These are phyloP conservation scores for Saimiri boliviensis DNA, from an alignment of 2,113 vertebrate species.

Conservation along the genomic window DNA sequence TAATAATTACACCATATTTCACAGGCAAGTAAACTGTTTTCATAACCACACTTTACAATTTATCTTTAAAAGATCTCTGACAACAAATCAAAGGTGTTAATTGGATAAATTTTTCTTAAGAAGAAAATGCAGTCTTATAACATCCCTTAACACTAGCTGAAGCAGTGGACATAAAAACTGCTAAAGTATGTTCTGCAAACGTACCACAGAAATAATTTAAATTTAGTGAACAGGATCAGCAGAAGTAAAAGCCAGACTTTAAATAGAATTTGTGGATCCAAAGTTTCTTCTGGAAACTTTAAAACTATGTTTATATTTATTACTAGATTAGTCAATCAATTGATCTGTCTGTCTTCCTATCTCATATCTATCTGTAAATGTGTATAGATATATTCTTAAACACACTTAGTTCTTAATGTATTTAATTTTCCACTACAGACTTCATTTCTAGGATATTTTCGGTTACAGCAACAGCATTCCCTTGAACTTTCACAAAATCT, in stretches of 20 bases:
- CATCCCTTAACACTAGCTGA: neutral
- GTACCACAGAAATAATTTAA: conserved; percentile 12
- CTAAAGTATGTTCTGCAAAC: neutral
- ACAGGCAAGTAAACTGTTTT: conserved; percentile 35
- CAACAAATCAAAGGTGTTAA: conserved; percentile 52
- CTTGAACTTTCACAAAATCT: conserved; percentile 41
- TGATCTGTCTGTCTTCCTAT: neutral
- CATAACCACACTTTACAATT: neutral
- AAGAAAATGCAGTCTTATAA: conserved; percentile 1
- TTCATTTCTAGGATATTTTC: conserved; percentile 24
- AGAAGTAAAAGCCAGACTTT: conserved; percentile 23
- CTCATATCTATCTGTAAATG: neutral
- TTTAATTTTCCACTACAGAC: conserved; percentile 21
- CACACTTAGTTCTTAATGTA: neutral
- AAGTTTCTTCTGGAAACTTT: conserved; percentile 33
- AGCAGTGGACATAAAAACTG: neutral
- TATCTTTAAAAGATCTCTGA: conserved; percentile 54
- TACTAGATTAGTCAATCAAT: neutral
- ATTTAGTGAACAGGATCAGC: neutral
- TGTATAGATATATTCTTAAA: neutral
- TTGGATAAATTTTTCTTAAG: conserved; percentile 50
- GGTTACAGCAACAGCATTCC: neutral
- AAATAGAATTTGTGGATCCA: neutral
- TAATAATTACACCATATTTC: conserved; percentile 12
- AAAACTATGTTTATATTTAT: neutral